These are phyloP conservation scores for Myotis brandtii DNA, from an alignment of 2,113 vertebrate species.

Conservation along the genomic window DNA sequence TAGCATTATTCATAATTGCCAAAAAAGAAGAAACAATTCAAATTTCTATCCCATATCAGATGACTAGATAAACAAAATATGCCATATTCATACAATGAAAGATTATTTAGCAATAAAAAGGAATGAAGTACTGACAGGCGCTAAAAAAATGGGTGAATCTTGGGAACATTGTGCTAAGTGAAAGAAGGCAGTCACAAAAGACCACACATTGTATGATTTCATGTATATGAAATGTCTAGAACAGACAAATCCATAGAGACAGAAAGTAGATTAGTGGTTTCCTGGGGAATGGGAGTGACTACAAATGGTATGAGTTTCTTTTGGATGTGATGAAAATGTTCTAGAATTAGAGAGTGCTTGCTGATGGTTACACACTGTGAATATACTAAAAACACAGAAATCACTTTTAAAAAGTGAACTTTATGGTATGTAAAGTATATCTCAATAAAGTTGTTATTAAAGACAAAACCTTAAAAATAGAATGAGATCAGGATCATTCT, in stretches of 20 bases:
- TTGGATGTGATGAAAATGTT: neutral
- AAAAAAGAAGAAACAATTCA: neutral
- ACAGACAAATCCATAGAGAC: conserved; percentile 7
- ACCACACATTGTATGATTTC: neutral
- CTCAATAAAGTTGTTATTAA: conserved; percentile 45
- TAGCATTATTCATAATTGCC: neutral
- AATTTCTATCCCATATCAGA: neutral
- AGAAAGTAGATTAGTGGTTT: neutral
- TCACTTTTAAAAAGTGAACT: neutral
- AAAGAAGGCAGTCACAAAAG: neutral
- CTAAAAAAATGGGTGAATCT: neutral
- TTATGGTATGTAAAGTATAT: neutral
- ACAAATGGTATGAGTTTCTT: neutral
- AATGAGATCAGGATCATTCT: neutral
- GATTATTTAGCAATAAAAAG: conserved; percentile 36
- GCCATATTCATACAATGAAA: neutral
- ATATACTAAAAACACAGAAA: conserved; percentile 33
- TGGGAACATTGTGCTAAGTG: neutral
- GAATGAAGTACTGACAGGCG: neutral
- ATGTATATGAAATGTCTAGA: conserved; percentile 46
- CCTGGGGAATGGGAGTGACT: neutral
- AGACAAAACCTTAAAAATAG: neutral
- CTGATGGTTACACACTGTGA: neutral
- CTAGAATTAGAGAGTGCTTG: neutral
- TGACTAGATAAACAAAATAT: neutral